These are phyloP conservation scores for Tetranychus urticae DNA, from an alignment of 1,140 invertebrate genomes.

Conservation along the genomic window DNA sequence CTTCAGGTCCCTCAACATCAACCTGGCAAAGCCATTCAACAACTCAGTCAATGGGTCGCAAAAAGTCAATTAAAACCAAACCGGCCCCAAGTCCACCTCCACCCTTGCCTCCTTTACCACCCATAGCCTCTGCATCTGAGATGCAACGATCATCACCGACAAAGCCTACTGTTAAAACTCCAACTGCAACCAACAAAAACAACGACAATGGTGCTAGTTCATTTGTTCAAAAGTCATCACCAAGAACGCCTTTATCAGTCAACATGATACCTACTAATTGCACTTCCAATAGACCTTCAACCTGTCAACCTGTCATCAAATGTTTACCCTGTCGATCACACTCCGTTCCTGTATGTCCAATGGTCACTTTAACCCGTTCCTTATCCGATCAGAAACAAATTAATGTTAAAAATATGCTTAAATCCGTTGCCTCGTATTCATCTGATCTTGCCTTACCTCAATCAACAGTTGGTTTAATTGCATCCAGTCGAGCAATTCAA, in stretches of 20 bases:
- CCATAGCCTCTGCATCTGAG: no score
- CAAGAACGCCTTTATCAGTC: neutral
- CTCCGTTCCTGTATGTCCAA: neutral
- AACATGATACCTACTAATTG: neutral
- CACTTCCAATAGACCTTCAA: neutral
- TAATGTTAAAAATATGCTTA: slow-evolving; percentile 7
- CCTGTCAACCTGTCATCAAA: no score
- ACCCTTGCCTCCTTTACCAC: no score
- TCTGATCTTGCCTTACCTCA: slow-evolving; percentile 3
- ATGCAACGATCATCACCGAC: no score
- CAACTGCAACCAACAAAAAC: no score
- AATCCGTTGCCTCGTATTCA: slow-evolving; percentile 3
- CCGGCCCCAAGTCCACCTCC: neutral
- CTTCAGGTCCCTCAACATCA: no score
- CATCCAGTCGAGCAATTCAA: no score
- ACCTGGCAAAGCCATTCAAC: no score
- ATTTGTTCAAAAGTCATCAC: neutral
- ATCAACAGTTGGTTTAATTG: no score
- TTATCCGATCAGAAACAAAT: slow-evolving; percentile 10
- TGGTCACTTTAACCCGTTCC: slow-evolving; percentile 3
- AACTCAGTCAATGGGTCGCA: neutral
- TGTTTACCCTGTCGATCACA: no score
- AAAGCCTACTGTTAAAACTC: no score
- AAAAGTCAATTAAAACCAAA: neutral
- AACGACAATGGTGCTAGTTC: no score